phyloP scores from a whole-genome alignment of 2,797 vertebrate genomes.

The Chromis chromis region DNA sequence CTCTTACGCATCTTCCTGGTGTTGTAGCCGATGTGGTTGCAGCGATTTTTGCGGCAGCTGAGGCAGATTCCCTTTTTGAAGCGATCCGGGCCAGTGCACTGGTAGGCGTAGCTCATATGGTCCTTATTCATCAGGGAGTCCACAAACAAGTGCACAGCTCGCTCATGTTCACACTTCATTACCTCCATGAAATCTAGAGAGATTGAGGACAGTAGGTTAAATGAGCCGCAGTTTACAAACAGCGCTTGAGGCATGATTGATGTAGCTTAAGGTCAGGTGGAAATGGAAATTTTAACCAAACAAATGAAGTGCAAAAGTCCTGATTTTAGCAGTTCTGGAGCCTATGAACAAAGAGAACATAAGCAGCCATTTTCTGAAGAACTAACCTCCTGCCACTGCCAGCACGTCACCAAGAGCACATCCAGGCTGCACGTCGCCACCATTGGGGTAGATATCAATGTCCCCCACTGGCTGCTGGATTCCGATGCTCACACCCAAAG shows the following conservation, averaged over 20 bases:
- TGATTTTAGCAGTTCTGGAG: neutral
- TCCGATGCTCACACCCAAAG: conserved; percentile 94
- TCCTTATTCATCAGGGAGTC: conserved; percentile 94
- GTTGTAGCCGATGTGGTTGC: conserved; percentile 95
- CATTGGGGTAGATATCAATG: conserved; percentile 96
- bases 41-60: conserved; percentile 97
- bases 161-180: conserved; percentile 94
- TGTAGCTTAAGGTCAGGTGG: neutral
- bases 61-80: conserved; percentile 98
- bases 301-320: too few relatives aligned
- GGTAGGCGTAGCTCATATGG: conserved; percentile 93
- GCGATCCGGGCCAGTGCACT: conserved; percentile 90
- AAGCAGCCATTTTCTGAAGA: neutral
- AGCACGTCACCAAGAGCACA: conserved; percentile 90
- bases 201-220: neutral
- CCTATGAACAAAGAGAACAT: neutral
- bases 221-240: neutral
- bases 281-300: neutral
- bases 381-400: conserved; percentile 91
- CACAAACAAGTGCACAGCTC: conserved; percentile 93
- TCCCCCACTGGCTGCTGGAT: conserved; percentile 96
- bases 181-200: conserved; percentile 88
- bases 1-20: conserved; percentile 88
- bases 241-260: neutral
- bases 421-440: conserved; percentile 94